phyloP scores from a whole-genome alignment of 2,888 invertebrate genomes.

The Dasypogon diadema region DNA sequence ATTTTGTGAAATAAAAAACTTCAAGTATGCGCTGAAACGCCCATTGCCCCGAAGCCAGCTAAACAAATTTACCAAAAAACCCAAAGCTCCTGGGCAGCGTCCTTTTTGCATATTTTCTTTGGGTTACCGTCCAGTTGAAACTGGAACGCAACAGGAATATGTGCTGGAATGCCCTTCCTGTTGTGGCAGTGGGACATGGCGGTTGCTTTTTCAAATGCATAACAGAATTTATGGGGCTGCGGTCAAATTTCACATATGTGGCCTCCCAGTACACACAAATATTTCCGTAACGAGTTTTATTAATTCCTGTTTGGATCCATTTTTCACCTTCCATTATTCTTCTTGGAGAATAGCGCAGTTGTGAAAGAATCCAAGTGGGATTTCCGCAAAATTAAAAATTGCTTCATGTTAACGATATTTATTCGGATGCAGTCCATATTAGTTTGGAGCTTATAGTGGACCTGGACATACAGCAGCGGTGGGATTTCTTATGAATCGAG shows the following conservation, averaged over 20 bases:
- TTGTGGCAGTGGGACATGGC: slow-evolving; percentile 34
- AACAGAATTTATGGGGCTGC: slow-evolving; percentile 38
- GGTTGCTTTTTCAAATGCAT: slow-evolving; percentile 45
- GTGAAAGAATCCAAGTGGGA: slow-evolving; percentile 43
- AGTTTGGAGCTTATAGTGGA: too few species aligned
- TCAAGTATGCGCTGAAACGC: slow-evolving; percentile 30
- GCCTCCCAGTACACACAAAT: slow-evolving; percentile 46
- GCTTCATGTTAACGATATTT: neutral
- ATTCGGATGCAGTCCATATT: too few species aligned
- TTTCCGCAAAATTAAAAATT: slow-evolving; percentile 39
- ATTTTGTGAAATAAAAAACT: slow-evolving; percentile 32
- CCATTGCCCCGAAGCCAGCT: slow-evolving; percentile 25
- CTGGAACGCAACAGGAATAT: slow-evolving; percentile 42
- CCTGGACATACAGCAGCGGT: too few species aligned
- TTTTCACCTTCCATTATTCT: slow-evolving; percentile 45
- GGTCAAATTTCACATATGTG: slow-evolving; percentile 48
- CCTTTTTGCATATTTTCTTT: slow-evolving; percentile 36
- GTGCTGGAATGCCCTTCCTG: slow-evolving; percentile 35
- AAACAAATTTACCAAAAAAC: slow-evolving; percentile 42
- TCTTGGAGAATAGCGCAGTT: slow-evolving; percentile 19
- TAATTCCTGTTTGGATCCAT: slow-evolving; percentile 41
- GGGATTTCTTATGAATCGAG: too few species aligned
- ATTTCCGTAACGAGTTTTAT: slow-evolving; percentile 47
- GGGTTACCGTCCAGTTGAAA: slow-evolving; percentile 14
- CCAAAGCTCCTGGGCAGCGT: slow-evolving; percentile 14